These are phyloP conservation scores for Anguilla anguilla DNA, from an alignment of 2,797 vertebrate genomes.

Conservation along the genomic window DNA sequence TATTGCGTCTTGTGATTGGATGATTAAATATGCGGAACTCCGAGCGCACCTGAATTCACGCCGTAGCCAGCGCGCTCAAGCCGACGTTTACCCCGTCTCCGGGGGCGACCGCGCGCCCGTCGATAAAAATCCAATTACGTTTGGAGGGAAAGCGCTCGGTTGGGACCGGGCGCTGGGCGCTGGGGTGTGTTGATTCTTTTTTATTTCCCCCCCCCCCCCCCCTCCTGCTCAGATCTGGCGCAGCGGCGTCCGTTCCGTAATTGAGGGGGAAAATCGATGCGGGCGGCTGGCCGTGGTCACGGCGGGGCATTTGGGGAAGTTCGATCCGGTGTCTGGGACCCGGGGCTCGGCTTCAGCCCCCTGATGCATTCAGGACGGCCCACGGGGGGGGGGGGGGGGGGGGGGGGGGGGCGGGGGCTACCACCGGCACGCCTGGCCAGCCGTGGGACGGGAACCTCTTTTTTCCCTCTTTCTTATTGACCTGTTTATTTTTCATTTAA, in stretches of 20 bases:
- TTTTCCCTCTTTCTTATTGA: not conserved
- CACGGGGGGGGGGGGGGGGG: conserved; percentile 41
- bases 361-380: conserved; percentile 73
- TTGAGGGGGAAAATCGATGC: conserved; percentile 80
- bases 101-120: conserved; percentile 62
- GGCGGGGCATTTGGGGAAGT: conserved; percentile 65
- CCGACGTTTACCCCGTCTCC: conserved; percentile 52
- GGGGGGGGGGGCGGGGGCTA: conserved; percentile 25
- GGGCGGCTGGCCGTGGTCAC: conserved; percentile 69
- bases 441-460: not conserved
- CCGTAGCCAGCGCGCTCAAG: conserved; percentile 31
- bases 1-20: not conserved
- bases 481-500: conserved; percentile 50
- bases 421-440: conserved; percentile 66
- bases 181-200: conserved; percentile 56
- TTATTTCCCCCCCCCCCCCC: too few species aligned
- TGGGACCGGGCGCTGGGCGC: conserved; percentile 57
- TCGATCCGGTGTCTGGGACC: conserved; percentile 72
- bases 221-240: conserved; percentile 63
- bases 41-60: not conserved
- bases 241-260: conserved; percentile 78
- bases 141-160: conserved; percentile 67
- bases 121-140: conserved; percentile 75
- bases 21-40: not conserved
- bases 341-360: conserved; percentile 66